Percentiles rank a stretch among this genome's conserved stretches.
Evolutionary conservation across 1,140 invertebrate species (phyloP).

Genomic region (Euwallacea fornicatus): DNA sequence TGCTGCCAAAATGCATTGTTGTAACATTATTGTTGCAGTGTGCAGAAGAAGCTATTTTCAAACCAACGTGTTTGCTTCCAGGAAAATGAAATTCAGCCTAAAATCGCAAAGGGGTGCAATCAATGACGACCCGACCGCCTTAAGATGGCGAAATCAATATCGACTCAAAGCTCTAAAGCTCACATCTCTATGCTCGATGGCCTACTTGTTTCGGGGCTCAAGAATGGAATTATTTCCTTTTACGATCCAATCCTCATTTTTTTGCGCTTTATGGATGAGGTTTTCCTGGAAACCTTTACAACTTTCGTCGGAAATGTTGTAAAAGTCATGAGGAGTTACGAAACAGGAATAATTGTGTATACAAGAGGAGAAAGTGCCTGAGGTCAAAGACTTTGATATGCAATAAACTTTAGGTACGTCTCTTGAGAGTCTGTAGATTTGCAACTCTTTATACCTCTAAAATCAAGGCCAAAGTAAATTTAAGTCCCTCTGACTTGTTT

Average conservation of each 20-base stretch:
- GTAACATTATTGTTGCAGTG: neutral
- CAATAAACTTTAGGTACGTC: too few species aligned
- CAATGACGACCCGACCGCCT: conserved; percentile 25
- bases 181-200: conserved; percentile 17
- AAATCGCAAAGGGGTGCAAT: conserved; percentile 25
- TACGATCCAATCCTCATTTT: too few species aligned
- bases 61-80: neutral
- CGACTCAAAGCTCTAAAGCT: conserved; percentile 13
- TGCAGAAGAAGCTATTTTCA: neutral
- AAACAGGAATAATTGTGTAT: too few species aligned
- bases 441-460: too few species aligned
- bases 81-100: neutral
- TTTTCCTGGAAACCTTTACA: too few species aligned
- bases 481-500: neutral
- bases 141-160: conserved; percentile 32
- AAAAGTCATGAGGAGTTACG: too few species aligned
- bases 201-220: conserved; percentile 14
- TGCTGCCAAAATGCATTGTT: neutral
- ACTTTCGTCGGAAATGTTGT: too few species aligned
- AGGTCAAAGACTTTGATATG: too few species aligned
- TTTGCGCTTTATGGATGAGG: too few species aligned
- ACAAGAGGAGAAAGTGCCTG: too few species aligned
- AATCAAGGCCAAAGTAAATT: conserved; percentile 4
- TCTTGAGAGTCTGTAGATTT: too few species aligned
- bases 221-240: too few species aligned